Conservation (phyloP, 1,140 invertebrate genomes). For the Penaeus vannamei region DNA sequence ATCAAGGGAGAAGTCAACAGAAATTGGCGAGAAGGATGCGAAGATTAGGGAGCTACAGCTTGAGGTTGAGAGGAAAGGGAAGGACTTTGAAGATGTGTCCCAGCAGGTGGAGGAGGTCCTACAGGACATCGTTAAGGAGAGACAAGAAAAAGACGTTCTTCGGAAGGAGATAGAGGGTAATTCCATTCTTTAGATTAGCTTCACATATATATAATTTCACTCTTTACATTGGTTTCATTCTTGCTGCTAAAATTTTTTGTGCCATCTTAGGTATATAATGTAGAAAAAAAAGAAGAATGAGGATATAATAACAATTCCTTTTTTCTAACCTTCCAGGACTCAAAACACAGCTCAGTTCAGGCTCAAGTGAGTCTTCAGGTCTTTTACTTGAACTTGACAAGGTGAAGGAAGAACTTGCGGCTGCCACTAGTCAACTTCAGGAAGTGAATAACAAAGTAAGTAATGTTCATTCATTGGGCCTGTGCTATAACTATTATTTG, state of each 20-base stretch:
- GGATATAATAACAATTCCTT: too few species aligned
- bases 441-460: constrained; percentile 32
- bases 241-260: background rate
- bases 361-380: constrained; percentile 28
- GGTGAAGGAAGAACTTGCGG: constrained; percentile 41
- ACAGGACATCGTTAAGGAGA: constrained; percentile 46
- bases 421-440: constrained; percentile 1
- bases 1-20: constrained; percentile 34
- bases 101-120: constrained; percentile 41
- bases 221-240: background rate
- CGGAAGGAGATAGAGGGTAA: constrained; percentile 47
- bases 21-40: constrained; percentile 56
- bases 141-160: constrained; percentile 48
- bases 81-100: constrained; percentile 48
- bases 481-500: background rate
- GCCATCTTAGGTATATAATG: background rate
- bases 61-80: constrained; percentile 44
- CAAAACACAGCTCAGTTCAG: constrained; percentile 26
- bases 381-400: constrained; percentile 36
- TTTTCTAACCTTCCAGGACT: constrained; percentile 11
- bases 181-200: too few species aligned
- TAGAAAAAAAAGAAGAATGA: background rate
- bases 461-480: constrained; percentile 20
- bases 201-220: too few species aligned
- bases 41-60: constrained; percentile 51